Conservation (phyloP, 1,140 invertebrate species). For the Thereuonema tuberculata region DNA sequence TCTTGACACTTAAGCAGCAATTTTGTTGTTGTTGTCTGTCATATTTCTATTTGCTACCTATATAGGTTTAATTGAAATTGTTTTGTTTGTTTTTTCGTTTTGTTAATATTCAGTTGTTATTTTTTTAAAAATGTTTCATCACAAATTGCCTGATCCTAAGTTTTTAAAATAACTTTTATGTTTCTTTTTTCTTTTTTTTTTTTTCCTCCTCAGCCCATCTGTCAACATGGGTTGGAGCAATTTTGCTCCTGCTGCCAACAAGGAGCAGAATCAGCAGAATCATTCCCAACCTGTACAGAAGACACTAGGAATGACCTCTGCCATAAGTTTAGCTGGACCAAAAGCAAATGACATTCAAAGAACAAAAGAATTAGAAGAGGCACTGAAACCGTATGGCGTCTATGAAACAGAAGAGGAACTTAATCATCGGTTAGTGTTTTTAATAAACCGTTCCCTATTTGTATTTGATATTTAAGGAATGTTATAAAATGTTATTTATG, state of each 20-base stretch:
- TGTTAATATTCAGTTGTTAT: too few relatives aligned
- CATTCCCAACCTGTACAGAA: conserved; percentile 7
- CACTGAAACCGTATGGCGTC: conserved; percentile 71
- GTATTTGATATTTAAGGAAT: not conserved
- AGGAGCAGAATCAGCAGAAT: not conserved
- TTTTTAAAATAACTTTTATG: too few relatives aligned
- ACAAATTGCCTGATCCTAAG: too few relatives aligned
- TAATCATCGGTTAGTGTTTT: conserved; percentile 52
- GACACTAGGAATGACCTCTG: conserved; percentile 70
- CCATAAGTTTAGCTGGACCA: conserved; percentile 75
- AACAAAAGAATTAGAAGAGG: conserved; percentile 67
- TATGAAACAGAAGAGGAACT: conserved; percentile 85
- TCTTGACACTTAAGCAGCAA: too few relatives aligned
- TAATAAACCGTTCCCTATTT: not conserved
- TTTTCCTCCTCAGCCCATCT: not conserved
- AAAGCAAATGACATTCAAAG: conserved; percentile 68
- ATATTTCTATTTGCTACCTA: too few relatives aligned
- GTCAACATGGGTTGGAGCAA: conserved; percentile 3
- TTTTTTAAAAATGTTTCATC: too few relatives aligned
- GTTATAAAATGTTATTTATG: too few relatives aligned
- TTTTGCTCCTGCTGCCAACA: not conserved
- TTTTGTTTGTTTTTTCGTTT: too few relatives aligned
- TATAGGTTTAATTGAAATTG: too few relatives aligned
- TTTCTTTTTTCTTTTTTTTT: not conserved
- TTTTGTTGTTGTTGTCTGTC: too few relatives aligned